Evolutionary conservation across 2,113 vertebrate species (phyloP).

Genomic region (Coreoperca whiteheadi): DNA sequence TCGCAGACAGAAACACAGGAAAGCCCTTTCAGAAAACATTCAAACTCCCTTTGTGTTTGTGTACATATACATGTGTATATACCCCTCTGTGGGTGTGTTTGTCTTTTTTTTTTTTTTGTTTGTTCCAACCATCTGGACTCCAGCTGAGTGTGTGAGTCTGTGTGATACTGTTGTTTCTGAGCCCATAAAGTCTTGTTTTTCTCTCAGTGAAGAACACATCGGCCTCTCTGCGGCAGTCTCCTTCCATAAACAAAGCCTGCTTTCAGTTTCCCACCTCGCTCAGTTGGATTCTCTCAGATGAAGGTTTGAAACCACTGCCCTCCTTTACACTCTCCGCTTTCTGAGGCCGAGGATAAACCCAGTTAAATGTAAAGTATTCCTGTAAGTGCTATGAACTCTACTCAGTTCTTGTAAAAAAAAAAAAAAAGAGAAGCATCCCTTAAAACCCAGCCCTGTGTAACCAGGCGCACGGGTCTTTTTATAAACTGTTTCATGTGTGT

Average conservation of each 20-base stretch:
- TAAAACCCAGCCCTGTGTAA: conserved; percentile 11
- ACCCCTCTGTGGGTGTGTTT: background rate
- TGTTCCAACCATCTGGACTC: conserved; percentile 59
- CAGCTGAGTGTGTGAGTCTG: conserved; percentile 57
- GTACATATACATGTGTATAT: background rate
- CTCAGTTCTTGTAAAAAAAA: conserved; percentile 15
- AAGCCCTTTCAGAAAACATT: background rate
- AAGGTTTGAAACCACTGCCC: conserved; percentile 11
- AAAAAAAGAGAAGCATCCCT: background rate
- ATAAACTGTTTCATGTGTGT: conserved; percentile 41
- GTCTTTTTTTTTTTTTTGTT: no score
- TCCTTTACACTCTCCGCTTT: background rate
- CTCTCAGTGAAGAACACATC: conserved; percentile 39
- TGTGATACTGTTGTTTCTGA: conserved; percentile 48
- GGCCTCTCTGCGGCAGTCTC: conserved; percentile 9
- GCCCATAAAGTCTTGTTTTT: conserved; percentile 59
- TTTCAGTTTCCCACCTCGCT: conserved; percentile 56
- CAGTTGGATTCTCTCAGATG: background rate
- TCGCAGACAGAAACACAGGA: conserved; percentile 20
- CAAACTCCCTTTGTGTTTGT: background rate
- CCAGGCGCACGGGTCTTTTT: conserved; percentile 14
- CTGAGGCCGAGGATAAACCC: background rate
- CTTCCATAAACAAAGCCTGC: conserved; percentile 60
- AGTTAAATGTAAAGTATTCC: background rate
- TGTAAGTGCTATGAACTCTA: background rate